A percentile compares a stretch with the other conserved stretches of the same genome.
phyloP scores from a whole-genome alignment of 1,140 invertebrate species.

The Conus ventricosus region DNA sequence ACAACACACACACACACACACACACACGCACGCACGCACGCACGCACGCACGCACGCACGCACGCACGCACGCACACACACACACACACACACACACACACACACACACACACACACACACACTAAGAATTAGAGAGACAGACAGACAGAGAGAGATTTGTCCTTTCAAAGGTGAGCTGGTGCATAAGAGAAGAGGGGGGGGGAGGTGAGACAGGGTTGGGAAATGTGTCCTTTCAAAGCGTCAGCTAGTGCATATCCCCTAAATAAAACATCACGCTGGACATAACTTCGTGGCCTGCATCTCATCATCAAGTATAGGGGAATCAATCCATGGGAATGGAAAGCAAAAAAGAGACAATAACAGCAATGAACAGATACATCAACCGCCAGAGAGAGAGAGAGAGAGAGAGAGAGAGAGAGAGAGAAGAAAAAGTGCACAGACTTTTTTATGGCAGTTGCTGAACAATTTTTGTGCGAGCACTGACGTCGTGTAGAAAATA shows the following conservation, averaged over 20 bases:
- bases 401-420: too few relatives aligned
- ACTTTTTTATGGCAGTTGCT: too few relatives aligned
- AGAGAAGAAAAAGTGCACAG: too few relatives aligned
- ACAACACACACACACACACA: background rate
- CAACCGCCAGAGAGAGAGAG: too few relatives aligned
- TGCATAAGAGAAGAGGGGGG: background rate
- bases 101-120: background rate
- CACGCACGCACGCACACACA: background rate
- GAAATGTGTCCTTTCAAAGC: background rate
- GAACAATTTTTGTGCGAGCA: too few relatives aligned
- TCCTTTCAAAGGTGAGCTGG: too few relatives aligned
- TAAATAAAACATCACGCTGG: background rate
- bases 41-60: slow-evolving; percentile 15
- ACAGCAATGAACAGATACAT: too few relatives aligned
- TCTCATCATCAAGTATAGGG: background rate
- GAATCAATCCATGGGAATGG: too few relatives aligned
- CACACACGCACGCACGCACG: background rate
- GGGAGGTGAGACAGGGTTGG: background rate
- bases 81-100: slow-evolving; percentile 21
- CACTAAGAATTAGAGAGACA: background rate
- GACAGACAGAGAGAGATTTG: background rate
- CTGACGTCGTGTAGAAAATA: too few relatives aligned
- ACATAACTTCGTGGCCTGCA: background rate
- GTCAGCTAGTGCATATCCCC: too few relatives aligned
- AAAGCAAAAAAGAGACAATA: too few relatives aligned